Evolutionary conservation across 2,113 vertebrate genomes (phyloP), one percentile per base, ranked within the genome.

Genomic region (Passer domesticus): DNA sequence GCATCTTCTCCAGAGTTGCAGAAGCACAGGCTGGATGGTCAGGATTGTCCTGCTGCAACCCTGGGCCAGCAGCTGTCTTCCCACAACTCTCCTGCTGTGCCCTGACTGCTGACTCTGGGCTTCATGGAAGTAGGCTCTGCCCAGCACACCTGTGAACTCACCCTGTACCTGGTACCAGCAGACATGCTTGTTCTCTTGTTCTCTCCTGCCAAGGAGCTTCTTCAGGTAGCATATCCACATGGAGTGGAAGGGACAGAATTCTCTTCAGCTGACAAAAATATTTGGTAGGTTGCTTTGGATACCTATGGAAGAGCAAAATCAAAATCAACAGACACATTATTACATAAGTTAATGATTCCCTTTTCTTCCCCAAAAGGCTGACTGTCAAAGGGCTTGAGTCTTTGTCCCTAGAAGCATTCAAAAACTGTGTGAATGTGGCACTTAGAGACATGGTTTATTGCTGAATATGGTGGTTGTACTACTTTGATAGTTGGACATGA

Each of bases 21-120:
- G 24, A 20, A 24, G 3, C 9, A 49, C 12, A 39, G 11, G 7
- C 39, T 11, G 44, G 17, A 13, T 27, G 31, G 63, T 25, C 31
- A 22, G n/a, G 7, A 16, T 9, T 2, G 1, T 31, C 21, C 7
- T 2, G 1, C 47, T 67, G 37, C 58, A 75, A 16, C 6, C 16
- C 12, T 0, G 0, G 27, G 24, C 19, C 1, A 1, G 8, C n/a
- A 66, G 23, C 28, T 28, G 22, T 35, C 11, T 30, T 73, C 24
- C 21, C 8, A 4, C 4, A 7, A 11, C 25, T 55, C 30, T 33
- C 30, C 43, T 83, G 25, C n/a, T 41, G 19, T 15, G 21, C 21
- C 15, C 49, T 44, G 50, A 4, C 7, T 56, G 35, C 6, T 44
- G 37, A 83, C 39, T 3, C 3, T 0, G 0, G 13, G 11, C 15